Base-by-base conservation (phyloP, 2,797 vertebrate genomes). In the Macroramphosus scolopax region DNA sequence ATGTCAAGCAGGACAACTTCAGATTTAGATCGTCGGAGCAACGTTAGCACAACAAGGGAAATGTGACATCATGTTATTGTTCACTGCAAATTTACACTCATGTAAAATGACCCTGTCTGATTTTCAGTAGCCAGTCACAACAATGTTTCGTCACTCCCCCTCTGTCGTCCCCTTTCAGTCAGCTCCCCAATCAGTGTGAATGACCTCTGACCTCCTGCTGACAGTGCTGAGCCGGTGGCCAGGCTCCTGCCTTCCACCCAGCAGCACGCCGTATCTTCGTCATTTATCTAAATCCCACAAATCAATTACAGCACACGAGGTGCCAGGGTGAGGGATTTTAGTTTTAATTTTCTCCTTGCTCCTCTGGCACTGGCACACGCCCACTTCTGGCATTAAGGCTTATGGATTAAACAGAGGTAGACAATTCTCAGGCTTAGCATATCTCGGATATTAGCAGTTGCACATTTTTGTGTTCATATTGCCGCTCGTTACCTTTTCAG, bases 281-380 rank as follows among this genome's bases (percentile, higher is more conserved):
- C 72, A 79, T 80, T 83, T 75, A 83, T 83, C 78, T 85, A 75
- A 82, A 87, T 81, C 81, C 67, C 60, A 54, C 28, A 80, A 87
- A 87, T 87, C 72, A 80, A 72, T 86, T 72, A 80, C 38, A 39
- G 63, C 46, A 22, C 36, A 15, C 50, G 13, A 11, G 55, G 63
- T 75, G 59, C 65, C 65, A 51, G 49, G 51, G 50, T 59, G 49
- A 67, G 29, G 66, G 76, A 67, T 73, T 75, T 49, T 41, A 71
- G 59, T 70, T 82, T 77, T 78, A 51, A 77, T 75, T 68, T 70
- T 53, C 61, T 70, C 68, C 41, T 10, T 30, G 28, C 56, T 62
- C 65, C 71, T 51, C 22, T 5, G 57, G 48, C 38, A n/a, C 53
- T 48, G 71, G 62, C 64, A 65, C 49, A 18, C 26, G 4, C 26